phyloP scores from a whole-genome alignment of 2,888 invertebrate genomes.

The Latrodectus elegans region DNA sequence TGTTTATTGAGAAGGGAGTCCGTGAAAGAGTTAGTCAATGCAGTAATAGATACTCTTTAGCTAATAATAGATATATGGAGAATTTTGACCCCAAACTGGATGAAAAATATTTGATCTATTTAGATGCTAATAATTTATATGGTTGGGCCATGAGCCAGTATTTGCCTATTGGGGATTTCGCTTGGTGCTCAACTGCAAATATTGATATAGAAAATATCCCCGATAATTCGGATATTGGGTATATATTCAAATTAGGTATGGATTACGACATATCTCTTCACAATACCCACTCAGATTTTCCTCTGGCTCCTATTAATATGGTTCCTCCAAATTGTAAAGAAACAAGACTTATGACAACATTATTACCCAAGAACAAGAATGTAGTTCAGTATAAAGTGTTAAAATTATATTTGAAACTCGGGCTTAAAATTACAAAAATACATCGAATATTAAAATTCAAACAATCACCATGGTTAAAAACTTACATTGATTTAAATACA shows the following conservation, averaged over 20 bases:
- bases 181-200: background rate
- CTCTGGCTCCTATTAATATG: constrained; percentile 64
- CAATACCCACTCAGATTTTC: constrained; percentile 68
- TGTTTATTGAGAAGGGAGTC: constrained; percentile 71
- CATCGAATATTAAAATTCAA: background rate
- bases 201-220: background rate
- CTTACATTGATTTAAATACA: background rate
- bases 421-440: background rate
- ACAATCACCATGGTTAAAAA: background rate
- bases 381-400: constrained; percentile 74
- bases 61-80: constrained; percentile 39
- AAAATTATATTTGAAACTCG: constrained; percentile 51
- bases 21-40: constrained; percentile 68
- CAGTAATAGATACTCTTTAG: constrained; percentile 18
- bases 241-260: constrained; percentile 71
- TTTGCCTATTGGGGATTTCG: background rate
- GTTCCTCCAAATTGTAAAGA: background rate
- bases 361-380: constrained; percentile 71
- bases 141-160: constrained; percentile 16
- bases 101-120: constrained; percentile 72
- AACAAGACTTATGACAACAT: constrained; percentile 10
- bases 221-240: constrained; percentile 31
- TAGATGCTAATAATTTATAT: constrained; percentile 70
- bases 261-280: constrained; percentile 71
- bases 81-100: constrained; percentile 22